Base-by-base conservation (phyloP, 2,888 invertebrate genomes). In the Epistrophe grossulariae region DNA sequence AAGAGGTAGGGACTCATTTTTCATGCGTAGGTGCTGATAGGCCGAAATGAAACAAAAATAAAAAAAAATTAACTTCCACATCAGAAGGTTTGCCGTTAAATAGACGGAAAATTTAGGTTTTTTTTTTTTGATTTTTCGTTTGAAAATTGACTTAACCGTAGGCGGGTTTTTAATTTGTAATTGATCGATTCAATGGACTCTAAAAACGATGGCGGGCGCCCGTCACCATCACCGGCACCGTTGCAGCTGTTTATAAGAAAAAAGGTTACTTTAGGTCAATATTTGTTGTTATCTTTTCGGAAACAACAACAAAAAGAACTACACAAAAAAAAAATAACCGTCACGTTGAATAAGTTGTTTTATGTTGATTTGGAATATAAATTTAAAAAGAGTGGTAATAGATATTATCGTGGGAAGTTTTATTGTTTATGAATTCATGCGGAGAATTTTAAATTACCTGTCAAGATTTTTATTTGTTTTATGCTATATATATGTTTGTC, bases 101-200 rank as follows among this genome's bases (percentile, higher is more conserved):
- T 70, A 40, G 70, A 55, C 52, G 70, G 55, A 70, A 70, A 70
- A 70, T 55, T 70, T 40, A n/a, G n/a, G 35, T 7, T 35, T 66
- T 28, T 66, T 8, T 60, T 45, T 28, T 35, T 45, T 35, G 13
- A 38, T 35, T 38, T 79, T 79, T 79, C 19, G 11, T 62, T 40
- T 19, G 11, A 66, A 82, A 73, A 73, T 55, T 72, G 60, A 77
- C 35, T 77, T 43, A 57, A 73, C 70, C 73, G 81, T 81, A 43
- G 84, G 81, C 73, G 84, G 78, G 62, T 62, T 85, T 24, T 85
- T 70, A 68, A 55, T 84, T 81, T 55, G 28, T 77, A 78, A 81
- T 78, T 85, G 84, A 81, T 85, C 68, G 73, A 85, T 74, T 78
- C 72, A 78, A 81, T 85, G 62, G 73, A 24, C 62, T 60, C 43